phyloP scores from a whole-genome alignment of 2,888 invertebrate genomes.

The Dolichomitus sp. region DNA sequence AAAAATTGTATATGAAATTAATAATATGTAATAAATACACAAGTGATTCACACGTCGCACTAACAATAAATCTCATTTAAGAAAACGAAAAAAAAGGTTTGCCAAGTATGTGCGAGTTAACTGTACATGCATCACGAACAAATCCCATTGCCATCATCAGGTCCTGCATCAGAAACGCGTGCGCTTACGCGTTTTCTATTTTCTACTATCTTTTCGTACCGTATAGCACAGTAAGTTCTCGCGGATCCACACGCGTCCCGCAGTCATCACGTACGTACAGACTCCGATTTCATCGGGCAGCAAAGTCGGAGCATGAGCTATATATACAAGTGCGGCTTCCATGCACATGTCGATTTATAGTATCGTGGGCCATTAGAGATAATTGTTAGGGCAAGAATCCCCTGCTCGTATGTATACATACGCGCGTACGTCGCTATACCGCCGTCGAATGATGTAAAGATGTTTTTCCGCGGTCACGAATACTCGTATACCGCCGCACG shows the following conservation, averaged over 20 bases:
- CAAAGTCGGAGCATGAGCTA: conserved; percentile 62
- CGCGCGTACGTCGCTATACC: conserved; percentile 15
- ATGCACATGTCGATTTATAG: conserved; percentile 84
- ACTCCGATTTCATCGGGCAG: conserved; percentile 79
- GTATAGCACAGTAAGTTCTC: conserved; percentile 8
- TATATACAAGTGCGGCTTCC: conserved; percentile 55
- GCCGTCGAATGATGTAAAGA: conserved; percentile 76
- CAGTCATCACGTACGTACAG: conserved; percentile 23
- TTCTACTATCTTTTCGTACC: conserved; percentile 75
- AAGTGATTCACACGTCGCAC: too few relatives aligned
- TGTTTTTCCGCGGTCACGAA: conserved; percentile 77
- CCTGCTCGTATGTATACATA: conserved; percentile 44
- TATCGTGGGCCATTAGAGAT: conserved; percentile 85
- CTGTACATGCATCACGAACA: not conserved
- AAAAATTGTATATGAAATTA: too few relatives aligned
- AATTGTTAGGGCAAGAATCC: conserved; percentile 81
- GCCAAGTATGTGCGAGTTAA: not conserved
- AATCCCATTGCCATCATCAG: conserved; percentile 26
- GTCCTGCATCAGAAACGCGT: conserved; percentile 53
- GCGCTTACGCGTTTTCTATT: conserved; percentile 80
- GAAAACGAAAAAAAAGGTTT: not conserved
- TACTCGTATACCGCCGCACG: conserved; percentile 26
- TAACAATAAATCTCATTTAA: not conserved
- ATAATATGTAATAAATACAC: too few relatives aligned
- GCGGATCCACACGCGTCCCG: conserved; percentile 7